Percentiles rank a stretch among this genome's conserved stretches.
Conservation (phyloP, 2,797 vertebrate genomes). For the Onychomys arenicola region DNA sequence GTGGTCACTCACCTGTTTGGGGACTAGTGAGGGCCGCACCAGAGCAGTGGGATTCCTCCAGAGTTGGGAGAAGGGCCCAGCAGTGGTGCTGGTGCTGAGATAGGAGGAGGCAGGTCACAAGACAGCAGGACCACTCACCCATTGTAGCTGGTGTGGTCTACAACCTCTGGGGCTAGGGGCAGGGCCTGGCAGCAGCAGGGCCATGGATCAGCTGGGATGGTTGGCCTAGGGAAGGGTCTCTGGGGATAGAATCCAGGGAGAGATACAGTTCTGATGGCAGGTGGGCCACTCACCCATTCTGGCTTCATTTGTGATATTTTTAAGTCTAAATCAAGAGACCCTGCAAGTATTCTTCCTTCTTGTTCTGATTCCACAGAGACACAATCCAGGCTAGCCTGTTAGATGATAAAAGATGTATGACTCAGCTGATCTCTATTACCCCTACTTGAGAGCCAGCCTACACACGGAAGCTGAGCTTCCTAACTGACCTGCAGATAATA, state of each 20-base stretch:
- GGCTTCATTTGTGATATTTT: not conserved
- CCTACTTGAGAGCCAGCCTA: not conserved
- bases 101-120: not conserved
- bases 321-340: constrained; percentile 24
- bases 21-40: not conserved
- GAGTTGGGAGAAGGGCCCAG: not conserved
- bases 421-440: not conserved
- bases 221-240: not conserved
- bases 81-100: not conserved
- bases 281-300: not conserved
- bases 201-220: not conserved
- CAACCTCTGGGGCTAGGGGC: not conserved
- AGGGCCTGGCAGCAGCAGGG: not conserved
- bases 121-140: not conserved
- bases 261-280: not conserved
- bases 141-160: not conserved
- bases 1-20: not conserved
- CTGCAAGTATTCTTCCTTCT: not conserved
- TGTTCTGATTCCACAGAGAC: constrained; percentile 11
- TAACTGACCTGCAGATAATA: not conserved
- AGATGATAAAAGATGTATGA: not conserved
- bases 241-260: not conserved
- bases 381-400: not conserved
- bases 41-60: not conserved
- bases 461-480: constrained; percentile 2